Base-by-base conservation (phyloP, 1,140 invertebrate genomes). In the Armadillidium nasatum region DNA sequence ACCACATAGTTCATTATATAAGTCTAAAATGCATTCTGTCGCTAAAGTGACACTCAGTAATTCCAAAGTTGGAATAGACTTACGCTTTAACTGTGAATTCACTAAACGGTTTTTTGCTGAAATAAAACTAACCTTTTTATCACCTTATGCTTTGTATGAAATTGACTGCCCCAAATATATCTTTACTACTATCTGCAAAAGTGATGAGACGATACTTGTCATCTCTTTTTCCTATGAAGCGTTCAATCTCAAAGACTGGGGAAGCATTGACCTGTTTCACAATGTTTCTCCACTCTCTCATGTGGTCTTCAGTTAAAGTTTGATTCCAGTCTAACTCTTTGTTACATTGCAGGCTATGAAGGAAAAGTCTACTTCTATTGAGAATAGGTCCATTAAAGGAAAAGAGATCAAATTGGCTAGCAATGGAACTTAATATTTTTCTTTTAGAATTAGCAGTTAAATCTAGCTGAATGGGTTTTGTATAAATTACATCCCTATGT, bases 241-340 rank as follows among this genome's bases (percentile, higher is more conserved):
- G 33, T 10, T 44, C 44, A 3, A 73, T 73, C 10, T 44, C 19
- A 7, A 19, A 7, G 0, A 44, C 13, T 13, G 23, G 23, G 4
- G 43, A 73, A 4, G 22, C 33, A 44, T 73, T 73, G 19, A 46
- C 33, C 44, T 73, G 71, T 15, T 46, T 73, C 0, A 54, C 44
- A 46, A 73, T 73, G 19, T 23, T 73, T 6, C 7, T 15, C 71
- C 71, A 73, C 45, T 73, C 71, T 9, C n/a, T 2, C 19, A 21
- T 45, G 45, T 54, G 10, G 1, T 13, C 13, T 10, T 7, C 10
- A 0, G 71, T 21, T 21, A 73, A 54, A 19, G 33, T 2, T 10
- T 45, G 11, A 44, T 73, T 44, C 71, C 71, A 73, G 3, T 15
- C 13, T 3, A 73, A 23, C 9, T 7, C 1, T 45, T 73, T 73